Evolutionary conservation across 1,140 invertebrate genomes (phyloP), one percentile per base, ranked within the genome.

Genomic region (Sesamia nonagrioides): DNA sequence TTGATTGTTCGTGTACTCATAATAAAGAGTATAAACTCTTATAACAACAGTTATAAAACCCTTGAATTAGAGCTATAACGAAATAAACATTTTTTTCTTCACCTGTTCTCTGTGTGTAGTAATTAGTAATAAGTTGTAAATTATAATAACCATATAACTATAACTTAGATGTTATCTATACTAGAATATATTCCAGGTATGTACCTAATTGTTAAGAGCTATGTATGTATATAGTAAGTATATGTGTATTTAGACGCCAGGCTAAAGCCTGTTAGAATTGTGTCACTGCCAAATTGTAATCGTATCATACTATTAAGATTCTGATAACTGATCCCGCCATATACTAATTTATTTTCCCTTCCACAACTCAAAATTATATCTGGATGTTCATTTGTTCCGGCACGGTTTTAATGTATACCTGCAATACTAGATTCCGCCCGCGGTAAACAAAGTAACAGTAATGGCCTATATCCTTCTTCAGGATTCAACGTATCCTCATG

Each of bases 201-300:
- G 6, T 52, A 52, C n/a, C n/a, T 68, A 61, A 17, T 21, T 48
- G 6, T 42, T 68, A 48, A 68, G 42, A 45, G 7, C 17, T 48
- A 27, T 68, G 18, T 68, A 68, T 48, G n/a, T n/a, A n/a, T n/a
- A 68, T 68, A 68, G 18, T 63, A 11, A 40, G 9, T 40, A 42
- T 37, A 68, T 48, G 15, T 6, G 8, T 40, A 68, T 68, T n/a
- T 50, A 66, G 63, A 27, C 13, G 11, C 63, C 63, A 68, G 63
- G 40, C 11, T 48, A 7, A 68, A 33, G 18, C 42, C 21, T 8
- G 42, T 68, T 7, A n/a, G 15, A 42, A 15, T 17, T 37, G n/a
- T 56, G 7, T 42, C 42, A 68, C 17, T 50, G 42, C 63, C 63
- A 68, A 68, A 50, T 50, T 68, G 37, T 18, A 37, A 40, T 54